Percentiles rank a stretch among this genome's conserved stretches.
These are phyloP conservation scores for Hemistola chrysoprasaria DNA, from an alignment of 2,888 invertebrate species.

Conservation along the genomic window DNA sequence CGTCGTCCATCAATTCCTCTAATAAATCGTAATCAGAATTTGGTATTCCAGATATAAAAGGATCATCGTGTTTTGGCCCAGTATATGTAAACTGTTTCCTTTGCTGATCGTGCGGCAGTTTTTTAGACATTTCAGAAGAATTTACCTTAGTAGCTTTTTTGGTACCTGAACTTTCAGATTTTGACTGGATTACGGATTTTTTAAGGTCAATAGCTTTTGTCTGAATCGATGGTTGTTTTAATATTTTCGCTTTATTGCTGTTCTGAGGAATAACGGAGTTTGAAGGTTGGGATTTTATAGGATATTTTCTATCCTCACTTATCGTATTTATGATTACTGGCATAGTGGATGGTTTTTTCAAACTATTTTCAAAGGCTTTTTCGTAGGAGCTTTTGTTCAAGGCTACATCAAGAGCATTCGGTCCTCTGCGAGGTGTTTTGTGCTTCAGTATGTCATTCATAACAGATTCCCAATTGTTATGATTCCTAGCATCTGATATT, in stretches of 20 bases:
- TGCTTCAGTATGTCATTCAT: constrained; percentile 60
- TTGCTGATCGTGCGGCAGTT: constrained; percentile 18
- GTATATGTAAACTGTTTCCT: constrained; percentile 36
- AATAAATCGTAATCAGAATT: constrained; percentile 70
- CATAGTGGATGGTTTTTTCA: constrained; percentile 34
- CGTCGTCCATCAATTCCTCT: constrained; percentile 73
- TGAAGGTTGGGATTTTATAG: neutral
- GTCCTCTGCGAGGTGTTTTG: constrained; percentile 64
- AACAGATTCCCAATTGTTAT: constrained; percentile 63
- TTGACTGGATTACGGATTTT: constrained; percentile 7
- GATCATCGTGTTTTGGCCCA: constrained; percentile 43
- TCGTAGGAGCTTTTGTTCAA: constrained; percentile 50
- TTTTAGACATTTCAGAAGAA: constrained; percentile 7
- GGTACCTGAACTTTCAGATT: constrained; percentile 1
- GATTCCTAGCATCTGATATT: constrained; percentile 16
- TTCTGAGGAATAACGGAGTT: constrained; percentile 1
- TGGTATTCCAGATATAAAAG: constrained; percentile 59
- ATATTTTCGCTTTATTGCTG: constrained; percentile 6
- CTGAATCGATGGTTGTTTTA: neutral
- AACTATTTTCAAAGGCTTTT: constrained; percentile 34
- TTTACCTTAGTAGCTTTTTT: neutral
- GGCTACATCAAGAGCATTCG: constrained; percentile 58
- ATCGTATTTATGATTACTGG: neutral
- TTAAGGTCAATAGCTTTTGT: constrained; percentile 4
- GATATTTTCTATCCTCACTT: neutral